phyloP scores from a whole-genome alignment of 2,113 vertebrate genomes.

The Epinephelus moara region DNA sequence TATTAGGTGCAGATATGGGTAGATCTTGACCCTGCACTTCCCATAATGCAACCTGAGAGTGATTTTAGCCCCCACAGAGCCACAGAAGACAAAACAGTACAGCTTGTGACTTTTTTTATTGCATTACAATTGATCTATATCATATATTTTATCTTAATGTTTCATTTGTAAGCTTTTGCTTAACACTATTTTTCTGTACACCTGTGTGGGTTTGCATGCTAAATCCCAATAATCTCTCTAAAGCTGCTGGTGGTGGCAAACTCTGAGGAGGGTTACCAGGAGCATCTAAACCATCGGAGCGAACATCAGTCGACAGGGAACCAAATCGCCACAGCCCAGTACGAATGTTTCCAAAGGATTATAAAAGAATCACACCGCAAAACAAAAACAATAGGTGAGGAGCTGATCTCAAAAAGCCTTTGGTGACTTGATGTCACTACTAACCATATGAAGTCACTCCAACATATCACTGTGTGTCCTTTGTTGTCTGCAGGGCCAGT shows the following conservation, averaged over 20 bases:
- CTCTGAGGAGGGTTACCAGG: slow-evolving; percentile 56
- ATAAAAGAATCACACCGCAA: slow-evolving; percentile 80
- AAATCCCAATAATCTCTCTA: background rate
- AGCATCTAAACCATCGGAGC: slow-evolving; percentile 20
- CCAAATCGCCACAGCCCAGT: slow-evolving; percentile 92
- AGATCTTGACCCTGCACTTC: background rate
- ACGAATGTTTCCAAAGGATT: slow-evolving; percentile 95
- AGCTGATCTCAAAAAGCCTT: background rate
- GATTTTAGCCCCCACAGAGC: background rate
- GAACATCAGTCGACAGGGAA: slow-evolving; percentile 78
- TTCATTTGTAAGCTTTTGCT: too few relatives aligned
- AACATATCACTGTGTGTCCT: background rate
- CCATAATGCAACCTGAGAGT: background rate
- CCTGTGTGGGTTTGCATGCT: background rate
- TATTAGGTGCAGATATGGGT: background rate
- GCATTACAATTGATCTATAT: background rate
- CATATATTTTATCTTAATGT: background rate
- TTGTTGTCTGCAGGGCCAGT: slow-evolving; percentile 64
- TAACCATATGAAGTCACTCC: background rate
- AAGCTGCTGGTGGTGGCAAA: slow-evolving; percentile 80
- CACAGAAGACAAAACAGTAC: background rate
- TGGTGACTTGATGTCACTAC: rapidly evolving
- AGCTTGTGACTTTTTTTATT: too few relatives aligned
- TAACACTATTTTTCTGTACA: background rate
- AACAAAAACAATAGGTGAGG: slow-evolving; percentile 67